Evolutionary conservation across 2,888 invertebrate species (phyloP).

Genomic region (Himalopsyche anomala): DNA sequence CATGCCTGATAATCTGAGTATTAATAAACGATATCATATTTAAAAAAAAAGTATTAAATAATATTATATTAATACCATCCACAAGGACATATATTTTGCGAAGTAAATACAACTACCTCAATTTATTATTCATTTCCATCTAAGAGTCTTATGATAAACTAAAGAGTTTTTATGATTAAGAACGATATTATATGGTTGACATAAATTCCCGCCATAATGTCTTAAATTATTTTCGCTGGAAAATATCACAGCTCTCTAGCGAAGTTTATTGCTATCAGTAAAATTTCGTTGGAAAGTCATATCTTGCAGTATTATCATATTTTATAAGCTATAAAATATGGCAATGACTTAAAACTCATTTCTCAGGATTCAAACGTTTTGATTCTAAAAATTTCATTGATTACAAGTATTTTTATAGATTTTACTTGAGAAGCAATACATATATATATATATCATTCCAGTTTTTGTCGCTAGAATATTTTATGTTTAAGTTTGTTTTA

Average conservation of each 20-base stretch:
- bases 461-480: too few relatives aligned
- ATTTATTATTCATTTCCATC: background rate
- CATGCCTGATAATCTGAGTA: too few relatives aligned
- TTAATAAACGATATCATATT: too few relatives aligned
- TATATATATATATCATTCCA: too few relatives aligned
- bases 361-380: background rate
- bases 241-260: slow-evolving; percentile 17
- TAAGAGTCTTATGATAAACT: background rate
- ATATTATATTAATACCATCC: too few relatives aligned
- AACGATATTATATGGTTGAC: slow-evolving; percentile 29
- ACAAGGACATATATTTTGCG: too few relatives aligned
- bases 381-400: too few relatives aligned
- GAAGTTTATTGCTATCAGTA: slow-evolving; percentile 9
- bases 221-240: slow-evolving; percentile 26
- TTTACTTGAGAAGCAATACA: too few relatives aligned
- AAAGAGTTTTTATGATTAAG: slow-evolving; percentile 19
- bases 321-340: slow-evolving; percentile 9
- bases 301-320: slow-evolving; percentile 18
- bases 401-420: too few relatives aligned
- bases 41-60: too few relatives aligned
- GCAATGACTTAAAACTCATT: slow-evolving; percentile 17
- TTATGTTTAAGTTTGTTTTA: too few relatives aligned
- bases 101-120: too few relatives aligned
- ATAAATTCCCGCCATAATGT: background rate
- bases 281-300: slow-evolving; percentile 15